Evolutionary conservation across 1,140 invertebrate species (phyloP).

Genomic region (Maconellicoccus hirsutus): DNA sequence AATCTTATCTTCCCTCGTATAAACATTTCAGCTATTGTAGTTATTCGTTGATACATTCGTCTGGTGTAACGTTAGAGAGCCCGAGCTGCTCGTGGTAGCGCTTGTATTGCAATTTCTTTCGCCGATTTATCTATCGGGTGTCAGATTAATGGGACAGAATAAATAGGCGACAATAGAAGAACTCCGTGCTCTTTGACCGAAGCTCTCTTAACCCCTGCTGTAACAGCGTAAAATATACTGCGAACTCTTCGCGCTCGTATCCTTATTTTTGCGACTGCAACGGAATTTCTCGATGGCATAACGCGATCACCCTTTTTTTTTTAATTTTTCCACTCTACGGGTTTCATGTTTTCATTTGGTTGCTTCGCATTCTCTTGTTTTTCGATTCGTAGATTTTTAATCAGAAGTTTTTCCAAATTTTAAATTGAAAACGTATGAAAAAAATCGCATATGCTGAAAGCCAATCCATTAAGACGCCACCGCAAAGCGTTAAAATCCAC

Average conservation of each 20-base stretch:
- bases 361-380: too few relatives aligned
- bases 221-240: not conserved
- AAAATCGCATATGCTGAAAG: not conserved
- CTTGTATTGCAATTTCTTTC: not conserved
- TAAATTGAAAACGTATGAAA: not conserved
- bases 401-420: not conserved
- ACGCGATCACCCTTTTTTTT: not conserved
- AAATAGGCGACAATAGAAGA: constrained; percentile 25
- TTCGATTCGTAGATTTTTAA: not conserved
- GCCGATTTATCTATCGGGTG: constrained; percentile 26
- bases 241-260: not conserved
- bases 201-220: not conserved
- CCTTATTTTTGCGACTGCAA: too few relatives aligned
- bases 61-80: not conserved
- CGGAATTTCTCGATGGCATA: not conserved
- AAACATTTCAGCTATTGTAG: constrained; percentile 21
- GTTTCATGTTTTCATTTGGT: too few relatives aligned
- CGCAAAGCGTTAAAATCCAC: not conserved
- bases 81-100: not conserved
- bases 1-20: constrained; percentile 20
- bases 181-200: constrained; percentile 13
- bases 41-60: constrained; percentile 19
- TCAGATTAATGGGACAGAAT: constrained; percentile 30
- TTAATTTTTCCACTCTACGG: not conserved
- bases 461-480: not conserved